A percentile compares a stretch with the other conserved stretches of the same genome.
Conservation (phyloP, 2,113 vertebrate species). For the Spheniscus mendiculus region DNA sequence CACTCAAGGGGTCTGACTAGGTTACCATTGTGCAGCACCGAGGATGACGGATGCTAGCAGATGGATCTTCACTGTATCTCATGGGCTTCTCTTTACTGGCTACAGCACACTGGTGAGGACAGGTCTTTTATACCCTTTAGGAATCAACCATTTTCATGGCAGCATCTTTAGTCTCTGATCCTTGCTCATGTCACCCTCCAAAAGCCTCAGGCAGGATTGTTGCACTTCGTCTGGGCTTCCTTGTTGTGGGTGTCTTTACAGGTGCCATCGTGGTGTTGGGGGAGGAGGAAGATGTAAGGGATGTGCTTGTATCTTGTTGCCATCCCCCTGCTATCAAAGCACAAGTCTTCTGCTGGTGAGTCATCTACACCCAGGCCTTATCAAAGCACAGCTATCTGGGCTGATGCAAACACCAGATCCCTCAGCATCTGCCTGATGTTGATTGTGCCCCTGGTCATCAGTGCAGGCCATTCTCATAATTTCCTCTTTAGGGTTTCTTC, state of each 20-base stretch:
- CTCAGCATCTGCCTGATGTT: neutral
- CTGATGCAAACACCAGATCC: neutral
- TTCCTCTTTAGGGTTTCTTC: neutral
- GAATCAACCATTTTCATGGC: accelerated
- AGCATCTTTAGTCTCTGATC: neutral
- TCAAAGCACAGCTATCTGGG: neutral
- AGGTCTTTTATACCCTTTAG: neutral
- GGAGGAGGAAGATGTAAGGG: neutral
- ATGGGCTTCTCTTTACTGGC: neutral
- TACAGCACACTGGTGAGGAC: neutral
- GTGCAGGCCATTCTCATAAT: neutral
- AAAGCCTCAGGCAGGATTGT: neutral
- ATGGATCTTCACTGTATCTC: neutral
- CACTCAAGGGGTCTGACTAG: neutral
- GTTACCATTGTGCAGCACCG: neutral
- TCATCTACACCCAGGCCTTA: neutral
- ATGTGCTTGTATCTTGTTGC: neutral
- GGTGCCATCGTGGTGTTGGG: neutral
- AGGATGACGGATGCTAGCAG: neutral
- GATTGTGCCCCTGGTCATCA: neutral
- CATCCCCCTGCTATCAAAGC: neutral
- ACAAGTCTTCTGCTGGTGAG: neutral
- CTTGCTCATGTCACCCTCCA: neutral
- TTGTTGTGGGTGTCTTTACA: neutral
- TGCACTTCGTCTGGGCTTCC: neutral